phyloP scores from a whole-genome alignment of 2,797 vertebrate genomes.

The Chaunax sp. region DNA sequence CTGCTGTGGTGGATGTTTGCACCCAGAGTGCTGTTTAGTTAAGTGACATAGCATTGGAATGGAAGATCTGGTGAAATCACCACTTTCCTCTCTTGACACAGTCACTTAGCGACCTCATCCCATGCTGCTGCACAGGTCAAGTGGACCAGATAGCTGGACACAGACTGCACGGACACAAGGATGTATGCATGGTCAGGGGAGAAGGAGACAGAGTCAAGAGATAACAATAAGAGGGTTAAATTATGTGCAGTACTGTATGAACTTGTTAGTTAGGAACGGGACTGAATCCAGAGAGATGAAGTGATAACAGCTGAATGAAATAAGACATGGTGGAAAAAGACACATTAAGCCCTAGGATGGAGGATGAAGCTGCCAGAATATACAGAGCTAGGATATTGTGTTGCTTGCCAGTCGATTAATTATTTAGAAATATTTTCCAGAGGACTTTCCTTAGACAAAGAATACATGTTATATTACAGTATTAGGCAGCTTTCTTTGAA shows the following conservation, averaged over 20 bases:
- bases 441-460: slow-evolving; percentile 19
- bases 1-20: background rate
- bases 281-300: slow-evolving; percentile 42
- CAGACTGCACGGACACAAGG: slow-evolving; percentile 51
- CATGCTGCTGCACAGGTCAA: slow-evolving; percentile 78
- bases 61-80: slow-evolving; percentile 62
- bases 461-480: slow-evolving; percentile 24
- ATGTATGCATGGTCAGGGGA: slow-evolving; percentile 4
- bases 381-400: slow-evolving; percentile 25
- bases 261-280: slow-evolving; percentile 29
- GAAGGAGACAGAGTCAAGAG: slow-evolving; percentile 9
- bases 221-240: slow-evolving; percentile 28
- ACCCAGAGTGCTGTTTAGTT: background rate
- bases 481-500: slow-evolving; percentile 15
- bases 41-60: slow-evolving; percentile 61
- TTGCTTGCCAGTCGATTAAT: slow-evolving; percentile 39
- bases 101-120: slow-evolving; percentile 72
- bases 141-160: slow-evolving; percentile 63
- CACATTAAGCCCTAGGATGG: slow-evolving; percentile 12
- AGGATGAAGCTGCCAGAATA: slow-evolving; percentile 40
- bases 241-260: background rate
- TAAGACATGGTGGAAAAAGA: slow-evolving; percentile 45
- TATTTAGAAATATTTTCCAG: slow-evolving; percentile 45
- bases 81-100: slow-evolving; percentile 62
- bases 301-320: slow-evolving; percentile 54